Conservation (phyloP, 2,797 vertebrate genomes). For the Catostomus latipinnis region DNA sequence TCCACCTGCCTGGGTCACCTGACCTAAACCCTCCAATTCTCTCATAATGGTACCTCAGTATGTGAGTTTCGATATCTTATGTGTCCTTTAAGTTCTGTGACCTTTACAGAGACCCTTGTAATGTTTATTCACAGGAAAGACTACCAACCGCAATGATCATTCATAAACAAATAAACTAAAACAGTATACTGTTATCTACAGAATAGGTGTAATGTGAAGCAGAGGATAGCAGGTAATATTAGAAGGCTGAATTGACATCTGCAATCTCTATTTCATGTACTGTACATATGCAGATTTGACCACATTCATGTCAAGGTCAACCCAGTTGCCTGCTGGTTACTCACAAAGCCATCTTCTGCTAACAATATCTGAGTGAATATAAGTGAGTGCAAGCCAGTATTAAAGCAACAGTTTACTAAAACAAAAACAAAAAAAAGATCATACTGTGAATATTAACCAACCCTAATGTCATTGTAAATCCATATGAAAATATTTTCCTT, state of each 20-base stretch:
- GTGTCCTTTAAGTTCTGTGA: constrained; percentile 5
- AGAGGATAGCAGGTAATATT: neutral
- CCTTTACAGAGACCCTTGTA: neutral
- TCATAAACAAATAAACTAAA: constrained; percentile 7
- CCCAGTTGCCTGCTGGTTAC: constrained; percentile 3
- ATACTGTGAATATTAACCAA: too few relatives aligned
- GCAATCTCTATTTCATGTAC: neutral
- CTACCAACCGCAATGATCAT: neutral
- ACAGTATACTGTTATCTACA: neutral
- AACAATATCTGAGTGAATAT: neutral
- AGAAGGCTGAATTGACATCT: neutral
- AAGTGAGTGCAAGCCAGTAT: neutral
- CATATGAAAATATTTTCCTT: too few relatives aligned
- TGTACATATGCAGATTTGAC: neutral
- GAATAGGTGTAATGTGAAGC: neutral
- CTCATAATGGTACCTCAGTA: constrained; percentile 25
- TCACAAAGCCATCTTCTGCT: neutral
- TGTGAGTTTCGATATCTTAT: constrained; percentile 2
- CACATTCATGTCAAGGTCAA: neutral
- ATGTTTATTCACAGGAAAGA: neutral
- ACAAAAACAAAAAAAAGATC: too few relatives aligned
- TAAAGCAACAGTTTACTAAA: neutral
- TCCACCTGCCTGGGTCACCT: constrained; percentile 53
- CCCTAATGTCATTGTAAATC: too few relatives aligned
- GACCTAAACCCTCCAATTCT: constrained; percentile 45